Base-by-base conservation (phyloP, 2,888 invertebrate species). In the Hedychridium roseum region DNA sequence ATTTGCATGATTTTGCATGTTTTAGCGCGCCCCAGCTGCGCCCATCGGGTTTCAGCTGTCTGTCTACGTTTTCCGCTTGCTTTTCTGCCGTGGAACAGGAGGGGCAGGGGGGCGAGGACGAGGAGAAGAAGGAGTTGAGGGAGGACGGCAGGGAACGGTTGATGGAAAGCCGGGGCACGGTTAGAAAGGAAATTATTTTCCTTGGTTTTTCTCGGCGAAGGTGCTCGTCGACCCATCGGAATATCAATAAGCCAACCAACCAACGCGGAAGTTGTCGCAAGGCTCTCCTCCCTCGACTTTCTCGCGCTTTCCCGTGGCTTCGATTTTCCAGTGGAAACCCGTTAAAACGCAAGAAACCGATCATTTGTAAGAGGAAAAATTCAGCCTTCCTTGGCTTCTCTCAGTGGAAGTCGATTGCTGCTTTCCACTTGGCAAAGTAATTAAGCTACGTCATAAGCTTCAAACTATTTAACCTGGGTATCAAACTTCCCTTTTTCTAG, bases 1-100 rank as follows among this genome's bases (percentile, higher is more conserved):
- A 76, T 76, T 76, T 76, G 75, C 76, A 76, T 76, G 66, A 72
- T 72, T 76, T 76, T 76, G 75, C 76, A 76, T 76, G 76, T 76
- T 76, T 76, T 76, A 76, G 66, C 76, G 70, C 76, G 70, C 64
- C 67, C 69, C 56, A 63, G 55, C 60, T 61, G 70, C 59, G 62
- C 68, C 67, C 64, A 65, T 64, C 57, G 65, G 71, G 67, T 70
- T 71, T 70, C 64, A 65, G 64, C 69, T 69, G 66, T 66, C 70
- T 70, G 69, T 64, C 71, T 67, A 63, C 70, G 68, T 71, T 68
- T 72, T 66, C 55, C 49, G 67, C 71, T 70, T 70, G 71, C 71
- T 68, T 68, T 66, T 66, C 59, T 60, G 43, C 50, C 63, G 56
- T n/a, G n/a, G n/a, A n/a, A n/a, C n/a, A n/a, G 50, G 34, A 54